Evolutionary conservation across 1,140 invertebrate genomes (phyloP).

Genomic region (Vanessa atalanta): DNA sequence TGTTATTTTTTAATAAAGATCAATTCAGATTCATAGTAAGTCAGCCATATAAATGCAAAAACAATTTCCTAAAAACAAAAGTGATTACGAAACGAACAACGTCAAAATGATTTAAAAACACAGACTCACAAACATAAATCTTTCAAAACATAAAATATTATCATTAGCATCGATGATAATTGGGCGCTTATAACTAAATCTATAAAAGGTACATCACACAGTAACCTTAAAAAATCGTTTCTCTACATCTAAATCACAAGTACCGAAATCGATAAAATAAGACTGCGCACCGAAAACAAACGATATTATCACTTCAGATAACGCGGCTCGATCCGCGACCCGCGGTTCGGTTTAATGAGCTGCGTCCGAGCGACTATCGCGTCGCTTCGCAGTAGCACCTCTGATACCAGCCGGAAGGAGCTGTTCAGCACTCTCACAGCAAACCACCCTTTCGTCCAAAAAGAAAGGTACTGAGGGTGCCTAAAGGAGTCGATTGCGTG

Average conservation of each 20-base stretch:
- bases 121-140: constrained; percentile 56
- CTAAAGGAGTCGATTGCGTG: constrained; percentile 82
- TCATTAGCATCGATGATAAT: constrained; percentile 43
- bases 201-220: constrained; percentile 43
- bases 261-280: constrained; percentile 48
- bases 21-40: constrained; percentile 38
- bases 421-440: constrained; percentile 74
- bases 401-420: constrained; percentile 12
- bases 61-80: constrained; percentile 51
- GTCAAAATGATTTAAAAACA: constrained; percentile 66
- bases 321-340: constrained; percentile 35
- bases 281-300: constrained; percentile 13
- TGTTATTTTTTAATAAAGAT: constrained; percentile 20
- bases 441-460: constrained; percentile 92
- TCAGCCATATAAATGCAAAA: constrained; percentile 71
- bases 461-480: constrained; percentile 87
- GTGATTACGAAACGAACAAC: constrained; percentile 59
- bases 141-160: constrained; percentile 57
- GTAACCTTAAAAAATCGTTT: constrained; percentile 41
- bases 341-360: constrained; percentile 31
- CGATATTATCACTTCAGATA: constrained; percentile 26
- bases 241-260: constrained; percentile 64
- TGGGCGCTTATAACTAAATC: constrained; percentile 35
- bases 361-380: constrained; percentile 32
- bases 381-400: constrained; percentile 15